Conservation (phyloP, 2,113 vertebrate genomes). For the Brachyistius frenatus region DNA sequence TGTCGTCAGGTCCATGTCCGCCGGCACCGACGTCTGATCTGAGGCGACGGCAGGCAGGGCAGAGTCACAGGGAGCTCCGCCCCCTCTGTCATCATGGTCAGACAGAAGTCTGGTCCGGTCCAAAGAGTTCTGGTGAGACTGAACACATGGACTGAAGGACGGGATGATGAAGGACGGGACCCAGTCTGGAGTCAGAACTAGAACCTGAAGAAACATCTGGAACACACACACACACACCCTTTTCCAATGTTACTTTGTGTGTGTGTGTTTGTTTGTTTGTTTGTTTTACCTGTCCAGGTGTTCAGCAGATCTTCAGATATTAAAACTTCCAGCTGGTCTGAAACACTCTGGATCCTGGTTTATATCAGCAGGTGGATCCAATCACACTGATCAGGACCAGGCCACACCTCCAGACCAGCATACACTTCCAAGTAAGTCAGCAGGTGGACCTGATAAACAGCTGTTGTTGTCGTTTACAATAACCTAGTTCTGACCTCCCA, state of each 20-base stretch:
- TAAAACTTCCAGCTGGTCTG: too few species aligned
- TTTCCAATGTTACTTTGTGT: too few species aligned
- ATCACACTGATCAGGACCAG: conserved; percentile 1
- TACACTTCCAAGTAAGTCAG: too few species aligned
- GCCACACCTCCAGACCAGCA: background rate
- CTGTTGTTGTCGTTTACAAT: too few species aligned
- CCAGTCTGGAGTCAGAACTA: conserved; percentile 77
- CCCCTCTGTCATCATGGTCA: background rate
- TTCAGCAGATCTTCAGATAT: too few species aligned
- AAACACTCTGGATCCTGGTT: background rate
- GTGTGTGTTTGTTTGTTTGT: too few species aligned
- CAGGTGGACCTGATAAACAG: too few species aligned
- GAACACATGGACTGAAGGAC: conserved; percentile 28
- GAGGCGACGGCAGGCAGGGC: background rate
- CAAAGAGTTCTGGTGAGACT: background rate
- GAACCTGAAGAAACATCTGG: conserved; percentile 27
- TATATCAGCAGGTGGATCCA: conserved; percentile 46
- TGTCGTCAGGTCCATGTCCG: conserved; percentile 51
- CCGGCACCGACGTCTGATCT: background rate
- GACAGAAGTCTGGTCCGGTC: conserved; percentile 52
- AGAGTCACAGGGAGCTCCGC: too few species aligned
- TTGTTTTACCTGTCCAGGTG: too few species aligned
- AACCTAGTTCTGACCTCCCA: too few species aligned
- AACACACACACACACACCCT: background rate
- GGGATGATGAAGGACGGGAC: conserved; percentile 74